Percentiles rank a stretch among this genome's conserved stretches.
phyloP scores from a whole-genome alignment of 2,797 vertebrate species.

The Spheniscus humboldti region DNA sequence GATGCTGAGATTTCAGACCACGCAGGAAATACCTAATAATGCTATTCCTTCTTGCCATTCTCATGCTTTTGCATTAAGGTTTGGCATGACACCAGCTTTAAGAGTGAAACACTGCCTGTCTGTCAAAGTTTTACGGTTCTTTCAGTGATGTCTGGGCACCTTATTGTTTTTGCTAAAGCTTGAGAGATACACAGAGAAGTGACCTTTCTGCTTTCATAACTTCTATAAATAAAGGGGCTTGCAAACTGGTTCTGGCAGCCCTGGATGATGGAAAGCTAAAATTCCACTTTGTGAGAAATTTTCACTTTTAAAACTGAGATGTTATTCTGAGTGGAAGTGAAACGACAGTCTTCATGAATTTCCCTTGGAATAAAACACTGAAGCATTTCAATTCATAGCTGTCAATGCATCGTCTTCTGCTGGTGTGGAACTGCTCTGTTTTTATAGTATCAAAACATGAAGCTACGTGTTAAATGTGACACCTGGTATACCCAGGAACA shows the following conservation, averaged over 20 bases:
- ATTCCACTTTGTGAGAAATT: constrained; percentile 4
- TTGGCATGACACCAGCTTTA: constrained; percentile 17
- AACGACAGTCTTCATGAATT: not conserved
- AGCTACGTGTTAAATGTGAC: not conserved
- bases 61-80: not conserved
- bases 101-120: constrained; percentile 23
- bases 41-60: constrained; percentile 28
- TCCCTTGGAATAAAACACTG: not conserved
- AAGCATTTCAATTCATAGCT: not conserved
- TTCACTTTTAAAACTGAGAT: not conserved
- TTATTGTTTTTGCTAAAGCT: constrained; percentile 38
- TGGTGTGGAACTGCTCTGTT: not conserved
- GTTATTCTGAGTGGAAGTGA: not conserved
- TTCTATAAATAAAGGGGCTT: constrained; percentile 11
- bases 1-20: not conserved
- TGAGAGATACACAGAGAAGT: constrained; percentile 2
- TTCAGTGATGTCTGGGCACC: constrained; percentile 7
- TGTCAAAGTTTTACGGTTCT: constrained; percentile 12
- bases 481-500: not conserved
- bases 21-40: constrained; percentile 25
- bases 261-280: not conserved
- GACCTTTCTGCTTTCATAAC: constrained; percentile 28
- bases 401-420: not conserved
- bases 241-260: not conserved
- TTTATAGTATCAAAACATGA: not conserved